Conservation (phyloP, 2,888 invertebrate genomes). For the Folsomia candida region DNA sequence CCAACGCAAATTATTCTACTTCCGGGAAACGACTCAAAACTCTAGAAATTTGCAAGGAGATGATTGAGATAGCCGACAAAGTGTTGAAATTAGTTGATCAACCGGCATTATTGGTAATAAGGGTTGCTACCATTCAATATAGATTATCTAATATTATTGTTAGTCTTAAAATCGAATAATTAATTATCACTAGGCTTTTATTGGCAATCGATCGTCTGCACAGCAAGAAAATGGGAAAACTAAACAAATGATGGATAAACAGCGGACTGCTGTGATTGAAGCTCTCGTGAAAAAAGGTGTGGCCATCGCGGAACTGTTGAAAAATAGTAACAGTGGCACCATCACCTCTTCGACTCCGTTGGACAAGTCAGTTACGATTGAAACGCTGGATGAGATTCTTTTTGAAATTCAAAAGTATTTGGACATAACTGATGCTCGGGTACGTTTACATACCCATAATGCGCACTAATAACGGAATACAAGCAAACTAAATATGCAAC, state of each 20-base stretch:
- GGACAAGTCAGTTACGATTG: constrained; percentile 54
- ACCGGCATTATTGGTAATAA: constrained; percentile 72
- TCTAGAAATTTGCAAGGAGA: constrained; percentile 54
- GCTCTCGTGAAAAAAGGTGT: constrained; percentile 74
- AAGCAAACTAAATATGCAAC: not conserved
- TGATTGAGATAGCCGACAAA: constrained; percentile 65
- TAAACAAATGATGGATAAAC: constrained; percentile 77
- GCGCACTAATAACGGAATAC: not conserved
- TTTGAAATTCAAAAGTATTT: constrained; percentile 75
- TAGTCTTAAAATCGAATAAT: too few relatives aligned
- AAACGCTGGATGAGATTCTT: constrained; percentile 64
- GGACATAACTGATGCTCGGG: constrained; percentile 76
- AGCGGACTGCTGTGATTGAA: constrained; percentile 75
- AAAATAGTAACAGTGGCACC: constrained; percentile 45
- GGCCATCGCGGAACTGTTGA: constrained; percentile 62
- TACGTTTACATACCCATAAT: constrained; percentile 54
- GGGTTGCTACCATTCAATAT: too few relatives aligned
- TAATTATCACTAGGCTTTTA: too few relatives aligned
- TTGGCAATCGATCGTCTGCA: constrained; percentile 81
- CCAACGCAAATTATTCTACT: not conserved
- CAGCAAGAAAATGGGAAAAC: constrained; percentile 77
- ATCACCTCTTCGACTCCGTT: constrained; percentile 51
- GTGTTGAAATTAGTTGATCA: constrained; percentile 72
- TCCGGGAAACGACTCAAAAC: constrained; percentile 31
- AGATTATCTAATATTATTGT: too few relatives aligned